Evolutionary conservation across 2,888 invertebrate species (phyloP), one percentile per base, ranked within the genome.

Genomic region (Orchesella flavescens): DNA sequence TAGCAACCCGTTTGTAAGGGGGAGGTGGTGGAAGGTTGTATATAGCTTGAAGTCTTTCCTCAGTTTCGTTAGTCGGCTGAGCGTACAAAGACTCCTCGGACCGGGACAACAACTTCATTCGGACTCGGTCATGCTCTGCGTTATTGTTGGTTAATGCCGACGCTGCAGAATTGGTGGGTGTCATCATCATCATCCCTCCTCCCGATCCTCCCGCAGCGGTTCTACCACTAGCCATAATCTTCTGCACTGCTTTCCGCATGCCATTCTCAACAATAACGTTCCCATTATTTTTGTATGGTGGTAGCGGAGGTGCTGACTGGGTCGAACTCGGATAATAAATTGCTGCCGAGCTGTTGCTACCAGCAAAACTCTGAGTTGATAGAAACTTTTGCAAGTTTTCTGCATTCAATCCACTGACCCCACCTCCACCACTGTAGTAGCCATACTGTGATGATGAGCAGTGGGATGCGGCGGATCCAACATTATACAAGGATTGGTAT

Each of bases 21-120:
- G 88, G 88, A 34, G 88, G 88, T 44, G 88, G 88, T 24, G 87
- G 87, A 68, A 88, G 80, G 83, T 88, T 88, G 66, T 87, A 87
- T 57, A 88, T 87, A 12, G 86, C 88, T 75, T 87, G 86, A 19
- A 88, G 81, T 73, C 84, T 75, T 63, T 86, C 86, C 55, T 88
- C 88, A 2, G 80, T 84, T 43, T 86, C 86, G 57, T 83, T 86
- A 19, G 85, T 72, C 10, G 86, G 86, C 46, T 87, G 86, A 24
- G 87, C 84, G 66, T 86, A 88, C 34, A 88, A 66, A 10, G 87
- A 87, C 65, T 88, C 88, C 46, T 87, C 87, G n/a, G 87, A 87
- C 12, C 87, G 85, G 63, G 84, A 87, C 61, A 87, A 73, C n/a
- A 87, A 61, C 71, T 87, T 86, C 82, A 87, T 77, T 44, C 86